Base-by-base conservation (phyloP, 1,140 invertebrate genomes). In the Drosophila baimaii region DNA sequence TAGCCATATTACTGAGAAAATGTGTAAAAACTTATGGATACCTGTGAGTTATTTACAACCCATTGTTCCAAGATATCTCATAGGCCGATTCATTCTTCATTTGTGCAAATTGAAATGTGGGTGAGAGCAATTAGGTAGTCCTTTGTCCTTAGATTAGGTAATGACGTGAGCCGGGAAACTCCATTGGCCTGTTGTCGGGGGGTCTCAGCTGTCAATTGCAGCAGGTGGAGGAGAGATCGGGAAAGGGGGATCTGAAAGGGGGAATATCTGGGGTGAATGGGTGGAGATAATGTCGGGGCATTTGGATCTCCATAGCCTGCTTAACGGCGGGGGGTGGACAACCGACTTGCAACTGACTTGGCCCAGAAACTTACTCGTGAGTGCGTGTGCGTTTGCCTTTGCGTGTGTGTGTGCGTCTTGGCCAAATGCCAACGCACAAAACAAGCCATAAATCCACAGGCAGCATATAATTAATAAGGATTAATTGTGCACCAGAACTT, bases 381-480 rank as follows among this genome's bases (percentile, higher is more conserved):
- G 41, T 51, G 49, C 37, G 46, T 56, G 44, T 57, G 43, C 27
- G 63, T n/a, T n/a, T n/a, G n/a, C n/a, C n/a, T 70, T 33, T 57
- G 55, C 54, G 37, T 44, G 39, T 44, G 43, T 54, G 64, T 49
- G 31, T 74, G 37, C 69, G 55, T 79, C 51, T 77, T 88, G 83
- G 83, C 79, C 57, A 58, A 74, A 86, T 83, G 83, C 83, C 84
- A 89, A 68, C 83, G 79, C 57, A 89, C 84, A 83, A 82, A 86
- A 83, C 80, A 83, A 77, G 83, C 72, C 84, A 86, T 86, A 88
- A 86, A 86, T 86, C 68, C 77, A 88, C 61, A 73, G 84, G 79
- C 79, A 77, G 71, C 83, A 77, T 88, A 89, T 83, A 86, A 86
- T 88, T 86, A 86, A 86, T 86, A 88, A 74, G 83, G 79, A 86